Evolutionary conservation across 2,888 invertebrate genomes (phyloP).

Genomic region (Cephus runcator): DNA sequence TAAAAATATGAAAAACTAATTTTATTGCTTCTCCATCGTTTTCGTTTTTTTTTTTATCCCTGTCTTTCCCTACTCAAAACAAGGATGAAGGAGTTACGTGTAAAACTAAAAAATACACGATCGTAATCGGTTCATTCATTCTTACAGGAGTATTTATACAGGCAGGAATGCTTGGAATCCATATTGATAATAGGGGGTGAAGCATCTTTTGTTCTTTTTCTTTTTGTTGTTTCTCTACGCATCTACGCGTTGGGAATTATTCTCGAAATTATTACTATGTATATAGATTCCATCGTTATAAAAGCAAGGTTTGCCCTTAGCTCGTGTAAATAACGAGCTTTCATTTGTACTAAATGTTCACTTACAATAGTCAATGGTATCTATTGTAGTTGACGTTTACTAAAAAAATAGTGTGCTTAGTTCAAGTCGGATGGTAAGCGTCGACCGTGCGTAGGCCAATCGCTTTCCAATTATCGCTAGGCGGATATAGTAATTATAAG

Average conservation of each 20-base stretch:
- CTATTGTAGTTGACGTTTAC: not conserved
- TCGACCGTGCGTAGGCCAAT: not conserved
- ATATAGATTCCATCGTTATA: not conserved
- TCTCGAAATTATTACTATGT: not conserved
- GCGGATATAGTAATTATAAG: not conserved
- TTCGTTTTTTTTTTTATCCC: not conserved
- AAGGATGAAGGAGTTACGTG: not conserved
- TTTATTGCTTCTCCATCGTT: not conserved
- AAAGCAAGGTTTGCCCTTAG: not conserved
- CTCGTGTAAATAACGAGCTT: not conserved
- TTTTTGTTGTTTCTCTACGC: not conserved
- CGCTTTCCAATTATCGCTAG: not conserved
- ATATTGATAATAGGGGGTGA: not conserved
- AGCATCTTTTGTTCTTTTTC: not conserved
- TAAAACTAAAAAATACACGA: not conserved
- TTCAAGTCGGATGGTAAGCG: not conserved
- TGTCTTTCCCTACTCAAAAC: not conserved
- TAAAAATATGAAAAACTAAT: not conserved
- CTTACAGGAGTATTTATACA: not conserved
- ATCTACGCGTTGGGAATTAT: not conserved
- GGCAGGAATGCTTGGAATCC: not conserved
- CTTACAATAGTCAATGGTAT: not conserved
- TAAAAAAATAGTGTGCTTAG: not conserved
- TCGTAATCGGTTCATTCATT: not conserved
- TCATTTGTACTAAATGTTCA: not conserved